Evolutionary conservation across 2,797 vertebrate species (phyloP), one percentile per base, ranked within the genome.

Genomic region (Nannoperca obscura): DNA sequence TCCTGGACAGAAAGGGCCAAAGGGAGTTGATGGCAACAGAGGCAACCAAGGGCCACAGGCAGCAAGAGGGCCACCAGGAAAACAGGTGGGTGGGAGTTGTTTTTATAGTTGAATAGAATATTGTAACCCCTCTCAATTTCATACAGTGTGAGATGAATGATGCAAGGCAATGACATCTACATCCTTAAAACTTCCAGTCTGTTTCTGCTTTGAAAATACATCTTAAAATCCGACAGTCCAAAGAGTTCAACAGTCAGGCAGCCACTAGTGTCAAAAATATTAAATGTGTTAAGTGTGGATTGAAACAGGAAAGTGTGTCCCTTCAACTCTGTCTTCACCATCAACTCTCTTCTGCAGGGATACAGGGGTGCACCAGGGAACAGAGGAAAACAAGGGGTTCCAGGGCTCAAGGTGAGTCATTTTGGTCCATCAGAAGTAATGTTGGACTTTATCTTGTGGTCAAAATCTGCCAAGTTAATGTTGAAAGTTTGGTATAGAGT

Each of bases 1-100:
- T 59, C 24, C 54, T 65, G 95, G 94, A 71, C 71, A 78, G 24
- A 90, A 46, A 80, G 90, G 94, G n/a, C 17, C 44, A 72, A 94
- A 94, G 34, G 95, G 94, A 68, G 15, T 47, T 42, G 79, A 87
- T 58, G 95, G 95, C 5, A 78, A 91, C 27, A 59, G 59, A 78
- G 95, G 95, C 14, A 84, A 73, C 73, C 84, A 2, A 74, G 95
- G 95, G 27, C 24, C 63, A 44, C 64, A 50, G 27, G 94, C 94
- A 80, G 12, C 42, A 34, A 91, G 86, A n/a, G 95, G 94, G 3
- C 66, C 78, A 14, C 81, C 60, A 7, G 95, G 95, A 47, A 94
- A 86, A 84, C 78, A 89, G 76, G 95, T 96, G 24, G 4, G 74
- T 19, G 66, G 40, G 8, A 64, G 5, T 50, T 54, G 20, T 76